Percentiles rank a stretch among this genome's conserved stretches.
These are phyloP conservation scores for Laterallus jamaicensis DNA, from an alignment of 2,113 vertebrate genomes.

Conservation along the genomic window DNA sequence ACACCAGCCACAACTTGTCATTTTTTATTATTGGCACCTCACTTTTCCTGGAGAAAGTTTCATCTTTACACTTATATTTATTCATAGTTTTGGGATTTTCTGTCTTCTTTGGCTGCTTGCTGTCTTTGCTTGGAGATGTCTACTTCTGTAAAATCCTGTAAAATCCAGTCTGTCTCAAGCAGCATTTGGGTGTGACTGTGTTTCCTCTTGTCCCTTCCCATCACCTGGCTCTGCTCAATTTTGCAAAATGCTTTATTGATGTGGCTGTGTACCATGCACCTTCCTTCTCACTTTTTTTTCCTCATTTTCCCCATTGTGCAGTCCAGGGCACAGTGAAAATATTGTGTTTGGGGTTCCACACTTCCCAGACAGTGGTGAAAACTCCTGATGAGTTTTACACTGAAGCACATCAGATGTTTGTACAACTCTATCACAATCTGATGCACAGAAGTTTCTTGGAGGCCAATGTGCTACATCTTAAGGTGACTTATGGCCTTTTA, in stretches of 20 bases:
- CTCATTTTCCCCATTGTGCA: neutral
- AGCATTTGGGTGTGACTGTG: neutral
- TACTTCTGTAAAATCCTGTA: neutral
- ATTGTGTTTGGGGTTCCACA: neutral
- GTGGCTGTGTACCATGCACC: neutral
- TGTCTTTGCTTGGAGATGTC: neutral
- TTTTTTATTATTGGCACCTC: neutral
- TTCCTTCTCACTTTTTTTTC: neutral
- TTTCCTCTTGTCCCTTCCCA: neutral
- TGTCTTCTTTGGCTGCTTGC: neutral
- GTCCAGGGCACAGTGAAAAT: neutral
- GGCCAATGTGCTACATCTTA: neutral
- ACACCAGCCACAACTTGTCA: neutral
- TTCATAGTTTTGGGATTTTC: rapidly evolving
- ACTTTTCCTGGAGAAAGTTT: neutral
- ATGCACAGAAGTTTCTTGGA: neutral
- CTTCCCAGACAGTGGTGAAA: neutral
- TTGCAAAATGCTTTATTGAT: neutral
- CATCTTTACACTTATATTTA: neutral
- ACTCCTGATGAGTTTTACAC: neutral
- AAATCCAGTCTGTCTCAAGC: neutral
- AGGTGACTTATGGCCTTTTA: neutral
- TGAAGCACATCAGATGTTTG: neutral
- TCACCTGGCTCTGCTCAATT: rapidly evolving
- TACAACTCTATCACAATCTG: neutral